A percentile compares a stretch with the other conserved stretches of the same genome.
Evolutionary conservation across 2,113 vertebrate species (phyloP).

Genomic region (Calypte anna): DNA sequence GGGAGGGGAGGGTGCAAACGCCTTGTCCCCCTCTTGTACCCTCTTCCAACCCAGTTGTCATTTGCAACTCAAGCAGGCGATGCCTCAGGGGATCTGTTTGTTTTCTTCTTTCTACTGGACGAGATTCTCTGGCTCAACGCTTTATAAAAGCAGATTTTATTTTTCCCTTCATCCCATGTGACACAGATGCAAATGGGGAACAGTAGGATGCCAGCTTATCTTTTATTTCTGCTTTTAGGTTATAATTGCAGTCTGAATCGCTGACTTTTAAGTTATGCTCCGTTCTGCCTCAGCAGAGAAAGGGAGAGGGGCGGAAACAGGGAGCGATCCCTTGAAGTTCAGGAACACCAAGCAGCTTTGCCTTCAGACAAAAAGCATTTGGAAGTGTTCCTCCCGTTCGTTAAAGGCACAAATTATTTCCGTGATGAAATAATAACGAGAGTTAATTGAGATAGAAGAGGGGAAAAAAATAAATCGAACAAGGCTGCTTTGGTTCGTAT

Average conservation of each 20-base stretch:
- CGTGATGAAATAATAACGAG: conserved; percentile 52
- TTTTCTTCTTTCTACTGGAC: conserved; percentile 18
- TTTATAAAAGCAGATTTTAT: conserved; percentile 36
- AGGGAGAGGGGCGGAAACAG: conserved; percentile 41
- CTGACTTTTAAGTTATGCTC: conserved; percentile 41
- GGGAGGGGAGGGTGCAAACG: not conserved
- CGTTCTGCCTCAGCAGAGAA: conserved; percentile 61
- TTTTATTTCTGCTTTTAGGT: conserved; percentile 53
- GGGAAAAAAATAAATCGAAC: not conserved
- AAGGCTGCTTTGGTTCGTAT: not conserved
- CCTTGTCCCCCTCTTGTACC: not conserved
- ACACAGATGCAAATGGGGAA: conserved; percentile 24
- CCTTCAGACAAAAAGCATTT: conserved; percentile 60
- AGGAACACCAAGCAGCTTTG: conserved; percentile 47
- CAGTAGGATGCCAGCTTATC: conserved; percentile 52
- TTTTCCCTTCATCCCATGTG: conserved; percentile 34
- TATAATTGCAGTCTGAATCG: conserved; percentile 63
- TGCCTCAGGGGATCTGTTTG: not conserved
- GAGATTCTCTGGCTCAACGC: not conserved
- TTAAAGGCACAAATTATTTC: conserved; percentile 60
- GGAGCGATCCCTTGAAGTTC: conserved; percentile 54
- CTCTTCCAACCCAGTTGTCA: not conserved
- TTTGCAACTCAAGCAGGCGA: not conserved
- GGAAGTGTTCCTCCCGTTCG: conserved; percentile 42
- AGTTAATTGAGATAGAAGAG: conserved; percentile 34